These are phyloP conservation scores for Glaucopsyche alexis DNA, from an alignment of 2,888 invertebrate species.

Conservation along the genomic window DNA sequence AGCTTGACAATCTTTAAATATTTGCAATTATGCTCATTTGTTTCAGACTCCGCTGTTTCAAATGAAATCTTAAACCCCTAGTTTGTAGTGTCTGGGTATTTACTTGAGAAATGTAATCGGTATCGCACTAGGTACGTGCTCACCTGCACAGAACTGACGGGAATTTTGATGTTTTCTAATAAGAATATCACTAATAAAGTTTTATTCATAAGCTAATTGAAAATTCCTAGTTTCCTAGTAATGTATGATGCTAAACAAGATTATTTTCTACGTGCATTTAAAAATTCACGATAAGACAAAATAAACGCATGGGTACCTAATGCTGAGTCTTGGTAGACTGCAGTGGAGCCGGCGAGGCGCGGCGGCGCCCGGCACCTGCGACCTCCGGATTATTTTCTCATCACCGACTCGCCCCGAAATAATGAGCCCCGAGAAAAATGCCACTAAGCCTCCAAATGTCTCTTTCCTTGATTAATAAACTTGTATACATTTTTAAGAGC, in stretches of 20 bases:
- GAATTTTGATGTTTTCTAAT: neutral
- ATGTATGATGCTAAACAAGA: neutral
- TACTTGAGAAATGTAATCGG: neutral
- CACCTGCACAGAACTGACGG: neutral
- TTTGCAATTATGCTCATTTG: slow-evolving; percentile 33
- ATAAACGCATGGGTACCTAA: slow-evolving; percentile 51
- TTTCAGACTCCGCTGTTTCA: slow-evolving; percentile 3
- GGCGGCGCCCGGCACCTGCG: slow-evolving; percentile 62
- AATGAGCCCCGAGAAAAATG: slow-evolving; percentile 73
- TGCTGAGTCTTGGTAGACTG: neutral
- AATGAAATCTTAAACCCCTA: slow-evolving; percentile 4
- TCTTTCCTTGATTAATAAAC: slow-evolving; percentile 72
- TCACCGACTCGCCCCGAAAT: slow-evolving; percentile 66
- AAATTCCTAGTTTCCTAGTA: no score
- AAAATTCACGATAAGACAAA: slow-evolving; percentile 39
- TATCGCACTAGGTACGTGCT: neutral
- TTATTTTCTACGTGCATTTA: neutral
- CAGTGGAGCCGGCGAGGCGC: slow-evolving; percentile 21
- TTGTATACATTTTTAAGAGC: slow-evolving; percentile 50
- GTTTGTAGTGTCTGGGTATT: slow-evolving; percentile 7
- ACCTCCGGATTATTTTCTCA: slow-evolving; percentile 76
- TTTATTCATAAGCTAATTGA: no score
- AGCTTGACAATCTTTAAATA: slow-evolving; percentile 44
- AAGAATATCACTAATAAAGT: neutral
- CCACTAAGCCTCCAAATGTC: slow-evolving; percentile 56